Base-by-base conservation (phyloP, 2,113 vertebrate species). In the Cyanoderma ruficeps region DNA sequence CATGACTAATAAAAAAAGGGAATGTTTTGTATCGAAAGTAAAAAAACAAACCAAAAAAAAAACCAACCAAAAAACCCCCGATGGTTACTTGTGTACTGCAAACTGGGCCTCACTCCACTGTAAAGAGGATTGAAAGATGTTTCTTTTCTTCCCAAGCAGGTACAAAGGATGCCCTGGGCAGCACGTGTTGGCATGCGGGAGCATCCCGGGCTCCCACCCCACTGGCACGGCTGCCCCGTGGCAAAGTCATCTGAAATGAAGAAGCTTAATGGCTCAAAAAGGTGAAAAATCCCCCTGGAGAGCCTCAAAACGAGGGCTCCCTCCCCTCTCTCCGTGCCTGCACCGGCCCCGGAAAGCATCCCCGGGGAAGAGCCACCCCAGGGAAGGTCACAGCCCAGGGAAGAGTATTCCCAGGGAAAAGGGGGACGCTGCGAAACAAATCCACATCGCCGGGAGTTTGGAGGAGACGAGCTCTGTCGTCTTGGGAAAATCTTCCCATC, bases 1-100 rank as follows among this genome's bases (percentile, higher is more conserved):
- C 23, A 61, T 21, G 91, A 83, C 96, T 95, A 93, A 95, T 79
- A 91, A 94, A 97, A 96, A 96, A 98, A 96, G 97, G 98, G 98
- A 98, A 98, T 98, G 98, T 97, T 97, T 94, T 81, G 59, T 90
- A 95, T 68, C 0, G 30, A 86, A 97, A 93, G 82, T 44, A 64
- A 94, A 83, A 96, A 64, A 75, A 55, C 7, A 13, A 27, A 3
- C 24, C 8, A 9, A 11, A 8, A 68, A 11, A 19, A 56, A 56
- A 56, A 21, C 53, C 6, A 25, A 28, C 8, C 64, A 75, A 52
- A 44, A 55, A 55, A 7, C 6, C 23, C 81, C 80, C 80, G 61
- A 68, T 90, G 47, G 79, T 68, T 39, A 30, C 21, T 86, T 94
- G 79, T 87, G 82, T 81, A 93, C 96, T 90, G 94, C 93, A 67